Conservation (phyloP, 2,113 vertebrate genomes). For the Hydrochoerus hydrochaeris region DNA sequence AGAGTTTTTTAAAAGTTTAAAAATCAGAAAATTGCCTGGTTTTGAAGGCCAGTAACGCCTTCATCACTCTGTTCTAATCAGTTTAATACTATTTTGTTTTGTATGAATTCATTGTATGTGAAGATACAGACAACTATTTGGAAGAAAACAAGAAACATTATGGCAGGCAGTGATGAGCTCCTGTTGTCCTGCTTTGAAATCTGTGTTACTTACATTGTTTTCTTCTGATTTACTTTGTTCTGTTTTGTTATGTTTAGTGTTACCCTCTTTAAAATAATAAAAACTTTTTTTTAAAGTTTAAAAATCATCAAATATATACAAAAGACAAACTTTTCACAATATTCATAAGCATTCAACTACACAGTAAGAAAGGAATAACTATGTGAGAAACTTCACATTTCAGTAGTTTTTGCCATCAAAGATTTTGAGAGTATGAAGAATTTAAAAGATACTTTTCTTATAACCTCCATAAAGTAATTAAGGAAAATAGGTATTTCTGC, state of each 20-base stretch:
- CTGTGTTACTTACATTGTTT: no score
- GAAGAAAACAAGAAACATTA: no score
- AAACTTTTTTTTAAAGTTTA: background rate
- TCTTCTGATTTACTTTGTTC: no score
- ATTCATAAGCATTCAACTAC: background rate
- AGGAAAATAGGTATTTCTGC: slow-evolving; percentile 6
- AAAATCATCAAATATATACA: background rate
- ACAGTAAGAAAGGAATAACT: background rate
- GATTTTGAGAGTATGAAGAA: background rate
- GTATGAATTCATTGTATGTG: no score
- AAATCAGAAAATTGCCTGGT: background rate
- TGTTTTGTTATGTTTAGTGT: no score
- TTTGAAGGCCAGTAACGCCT: no score
- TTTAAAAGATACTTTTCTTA: background rate
- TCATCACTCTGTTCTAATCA: no score
- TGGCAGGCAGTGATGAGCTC: no score
- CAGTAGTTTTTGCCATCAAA: background rate
- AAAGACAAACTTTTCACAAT: background rate
- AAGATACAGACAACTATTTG: no score
- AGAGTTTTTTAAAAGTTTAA: background rate
- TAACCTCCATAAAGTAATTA: slow-evolving; percentile 2
- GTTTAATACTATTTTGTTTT: no score
- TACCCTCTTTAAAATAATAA: no score
- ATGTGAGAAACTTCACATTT: background rate
- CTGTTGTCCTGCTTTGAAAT: no score